Evolutionary conservation across 2,797 vertebrate species (phyloP), one percentile per base, ranked within the genome.

Genomic region (Nothura maculosa): DNA sequence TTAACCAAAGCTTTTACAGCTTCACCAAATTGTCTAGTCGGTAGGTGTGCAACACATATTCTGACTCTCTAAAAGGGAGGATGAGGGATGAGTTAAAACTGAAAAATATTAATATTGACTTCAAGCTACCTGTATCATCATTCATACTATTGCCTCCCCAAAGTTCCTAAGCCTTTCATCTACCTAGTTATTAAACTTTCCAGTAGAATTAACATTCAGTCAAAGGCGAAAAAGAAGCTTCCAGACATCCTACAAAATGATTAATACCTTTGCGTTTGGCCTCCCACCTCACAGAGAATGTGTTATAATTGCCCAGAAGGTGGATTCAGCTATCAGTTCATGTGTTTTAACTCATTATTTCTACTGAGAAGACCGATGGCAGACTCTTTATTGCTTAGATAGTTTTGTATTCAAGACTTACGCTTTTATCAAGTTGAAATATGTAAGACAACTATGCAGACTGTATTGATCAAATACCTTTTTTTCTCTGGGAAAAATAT

Each of bases 401-500:
- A 64, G 10, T 34, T 36, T 76, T 12, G 38, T 55, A 60, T 17
- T 92, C 34, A 80, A 60, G 21, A 81, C 10, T 54, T 60, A 68
- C 20, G 40, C 2, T 73, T 80, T 63, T 92, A 58, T 67, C 66
- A 94, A 57, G 28, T 70, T 79, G 43, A 83, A 90, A 86, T 55
- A 73, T 50, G 18, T 52, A 73, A 67, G 36, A 80, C 24, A 80
- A 18, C 32, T 74, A 70, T 54, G 30, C 4, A n/a, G 82, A 90
- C 67, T 60, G 52, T 22, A 38, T 3, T 40, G 6, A 62, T 87
- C 66, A 89, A 90, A 72, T 87, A 62, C 7, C 22, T 9, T 55
- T 81, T 6, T 36, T 60, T 89, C 92, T 90, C 64, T 68, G 72
- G 28, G n/a, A 54, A 80, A 92, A 93, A 55, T 64, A 81, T 24